These are phyloP conservation scores for Tenualosa thibaudeaui DNA, from an alignment of 2,797 vertebrate genomes.

Conservation along the genomic window DNA sequence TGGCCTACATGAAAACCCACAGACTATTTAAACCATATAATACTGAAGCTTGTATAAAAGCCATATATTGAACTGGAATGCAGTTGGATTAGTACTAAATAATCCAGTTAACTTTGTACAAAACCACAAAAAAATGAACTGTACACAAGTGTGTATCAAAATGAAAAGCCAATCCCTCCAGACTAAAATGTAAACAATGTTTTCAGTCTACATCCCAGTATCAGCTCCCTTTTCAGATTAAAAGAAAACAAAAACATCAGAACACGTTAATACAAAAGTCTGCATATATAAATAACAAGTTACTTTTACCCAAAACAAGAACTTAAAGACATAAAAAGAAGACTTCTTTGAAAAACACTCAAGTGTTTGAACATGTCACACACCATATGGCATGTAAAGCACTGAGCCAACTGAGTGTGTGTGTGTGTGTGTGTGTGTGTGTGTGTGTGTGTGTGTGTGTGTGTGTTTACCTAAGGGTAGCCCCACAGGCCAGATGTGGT, in stretches of 20 bases:
- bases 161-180: conserved; percentile 30
- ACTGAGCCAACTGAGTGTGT: background rate
- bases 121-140: background rate
- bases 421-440: background rate
- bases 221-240: conserved; percentile 41
- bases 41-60: background rate
- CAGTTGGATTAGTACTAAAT: background rate
- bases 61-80: conserved; percentile 3
- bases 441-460: conserved; percentile 18
- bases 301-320: conserved; percentile 6
- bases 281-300: background rate
- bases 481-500: background rate
- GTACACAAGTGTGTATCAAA: conserved; percentile 14
- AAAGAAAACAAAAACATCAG: conserved; percentile 40
- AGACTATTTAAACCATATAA: background rate
- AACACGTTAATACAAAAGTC: conserved; percentile 26
- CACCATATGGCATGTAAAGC: conserved; percentile 1
- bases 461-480: background rate
- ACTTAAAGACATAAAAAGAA: background rate
- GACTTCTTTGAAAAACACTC: background rate
- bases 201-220: conserved; percentile 32
- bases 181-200: conserved; percentile 32
- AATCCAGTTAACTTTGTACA: conserved; percentile 12
- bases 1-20: background rate
- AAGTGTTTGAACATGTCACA: background rate